Percentiles rank a stretch among this genome's conserved stretches.
Evolutionary conservation across 2,888 invertebrate species (phyloP).

Genomic region (Scrobipalpa atriplicella): DNA sequence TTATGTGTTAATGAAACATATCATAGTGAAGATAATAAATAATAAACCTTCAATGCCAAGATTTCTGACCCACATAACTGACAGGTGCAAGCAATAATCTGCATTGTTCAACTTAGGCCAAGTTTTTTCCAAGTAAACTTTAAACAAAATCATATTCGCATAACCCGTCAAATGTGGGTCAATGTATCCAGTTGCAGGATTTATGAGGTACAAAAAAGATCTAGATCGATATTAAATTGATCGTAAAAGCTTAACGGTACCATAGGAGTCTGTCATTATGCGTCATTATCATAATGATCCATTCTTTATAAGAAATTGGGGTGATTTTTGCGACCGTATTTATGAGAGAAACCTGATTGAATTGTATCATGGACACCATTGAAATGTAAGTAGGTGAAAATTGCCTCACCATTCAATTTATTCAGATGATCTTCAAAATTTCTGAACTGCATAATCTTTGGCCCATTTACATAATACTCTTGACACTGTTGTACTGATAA

Average conservation of each 20-base stretch:
- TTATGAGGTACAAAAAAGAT: slow-evolving; percentile 29
- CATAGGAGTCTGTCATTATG: slow-evolving; percentile 51
- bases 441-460: neutral
- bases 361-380: too few species aligned
- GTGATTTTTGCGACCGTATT: slow-evolving; percentile 44
- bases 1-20: slow-evolving; percentile 36
- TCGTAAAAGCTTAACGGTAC: slow-evolving; percentile 40
- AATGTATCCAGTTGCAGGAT: slow-evolving; percentile 19
- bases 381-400: slow-evolving; percentile 57
- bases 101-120: slow-evolving; percentile 43
- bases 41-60: slow-evolving; percentile 33
- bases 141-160: slow-evolving; percentile 30
- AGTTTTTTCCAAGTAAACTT: slow-evolving; percentile 30
- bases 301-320: slow-evolving; percentile 55
- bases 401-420: slow-evolving; percentile 43
- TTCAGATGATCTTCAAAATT: slow-evolving; percentile 10
- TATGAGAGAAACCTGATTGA: slow-evolving; percentile 46
- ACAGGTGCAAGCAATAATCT: slow-evolving; percentile 40
- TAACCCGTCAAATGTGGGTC: slow-evolving; percentile 24
- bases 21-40: slow-evolving; percentile 30
- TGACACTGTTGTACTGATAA: neutral
- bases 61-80: slow-evolving; percentile 45
- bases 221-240: slow-evolving; percentile 39
- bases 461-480: neutral
- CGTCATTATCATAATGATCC: slow-evolving; percentile 59